Conservation (phyloP, 1,140 invertebrate genomes). For the Aphaenogaster rudis region DNA sequence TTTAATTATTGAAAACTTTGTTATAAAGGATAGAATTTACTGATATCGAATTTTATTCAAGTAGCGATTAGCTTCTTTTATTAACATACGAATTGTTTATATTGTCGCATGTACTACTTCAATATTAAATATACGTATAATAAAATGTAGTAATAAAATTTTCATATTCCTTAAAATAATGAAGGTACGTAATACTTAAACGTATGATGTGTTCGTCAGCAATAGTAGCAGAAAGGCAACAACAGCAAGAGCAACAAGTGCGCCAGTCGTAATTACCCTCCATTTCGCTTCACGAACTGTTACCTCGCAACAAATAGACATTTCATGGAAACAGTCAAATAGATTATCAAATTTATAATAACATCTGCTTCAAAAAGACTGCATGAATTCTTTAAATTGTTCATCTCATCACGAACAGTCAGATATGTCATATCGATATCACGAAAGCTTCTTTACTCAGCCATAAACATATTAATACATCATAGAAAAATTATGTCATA, state of each 20-base stretch:
- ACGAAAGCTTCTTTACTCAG: neutral
- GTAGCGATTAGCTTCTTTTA: neutral
- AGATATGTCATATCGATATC: neutral
- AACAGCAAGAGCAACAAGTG: conserved; percentile 77
- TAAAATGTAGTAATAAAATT: neutral
- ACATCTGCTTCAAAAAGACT: conserved; percentile 24
- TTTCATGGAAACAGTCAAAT: conserved; percentile 38
- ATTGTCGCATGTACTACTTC: neutral
- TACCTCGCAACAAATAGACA: conserved; percentile 66
- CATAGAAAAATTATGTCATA: neutral
- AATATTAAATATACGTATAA: neutral
- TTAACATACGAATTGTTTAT: neutral
- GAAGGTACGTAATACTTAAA: conserved; percentile 12
- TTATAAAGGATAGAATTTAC: conserved; percentile 8
- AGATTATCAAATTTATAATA: conserved; percentile 43
- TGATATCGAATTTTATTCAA: conserved; percentile 26
- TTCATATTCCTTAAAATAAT: conserved; percentile 1
- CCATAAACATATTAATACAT: neutral
- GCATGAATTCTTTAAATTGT: conserved; percentile 15
- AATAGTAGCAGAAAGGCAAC: conserved; percentile 66
- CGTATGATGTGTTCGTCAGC: conserved; percentile 45
- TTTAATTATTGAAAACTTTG: conserved; percentile 43
- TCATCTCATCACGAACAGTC: neutral
- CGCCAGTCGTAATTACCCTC: conserved; percentile 71
- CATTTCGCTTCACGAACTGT: conserved; percentile 70